Evolutionary conservation across 1,140 invertebrate species (phyloP), one percentile per base, ranked within the genome.

Genomic region (Forficula auricularia): DNA sequence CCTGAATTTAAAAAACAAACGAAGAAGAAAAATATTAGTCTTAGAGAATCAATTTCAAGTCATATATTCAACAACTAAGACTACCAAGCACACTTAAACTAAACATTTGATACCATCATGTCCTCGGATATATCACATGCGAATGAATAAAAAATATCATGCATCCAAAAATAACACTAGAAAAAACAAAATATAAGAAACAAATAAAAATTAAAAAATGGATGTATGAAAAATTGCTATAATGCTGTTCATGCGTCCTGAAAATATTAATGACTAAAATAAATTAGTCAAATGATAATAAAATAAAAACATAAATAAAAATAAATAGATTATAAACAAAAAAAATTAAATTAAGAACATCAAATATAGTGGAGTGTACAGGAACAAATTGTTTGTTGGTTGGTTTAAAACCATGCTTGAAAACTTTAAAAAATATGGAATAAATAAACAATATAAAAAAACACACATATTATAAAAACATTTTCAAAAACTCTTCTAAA

Each of bases 1-100:
- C 71, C 90, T 95, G 71, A 20, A 78, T 75, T 27, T 10, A 36
- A 14, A 36, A 46, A 43, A 46, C 12, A 36, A 43, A 43, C 12
- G 22, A 35, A 42, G 12, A 40, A 40, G 9, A 40, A 40, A 27
- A 19, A 15, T 19, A 15, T 39, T 39, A 22, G 33, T 35, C 13
- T 19, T 15, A 31, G 27, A 27, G 10, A 39, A 44, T 9, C 18
- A 36, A 42, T 31, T 15, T 41, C 20, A 19, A 37, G 40, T 19
- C 13, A 9, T 14, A 44, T 32, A 18, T 38, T 22, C 32, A 44
- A 38, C 12, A 22, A 38, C 12, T 27, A 44, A 32, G 13, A 39
- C n/a, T 39, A 44, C 19, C 19, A 32, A 6, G 19, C 12, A n/a
- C 16, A 44, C n/a, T n/a, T n/a, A n/a, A n/a, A n/a, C n/a, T n/a